These are phyloP conservation scores for Idaea dimidiata DNA, from an alignment of 2,888 invertebrate genomes.

Conservation along the genomic window DNA sequence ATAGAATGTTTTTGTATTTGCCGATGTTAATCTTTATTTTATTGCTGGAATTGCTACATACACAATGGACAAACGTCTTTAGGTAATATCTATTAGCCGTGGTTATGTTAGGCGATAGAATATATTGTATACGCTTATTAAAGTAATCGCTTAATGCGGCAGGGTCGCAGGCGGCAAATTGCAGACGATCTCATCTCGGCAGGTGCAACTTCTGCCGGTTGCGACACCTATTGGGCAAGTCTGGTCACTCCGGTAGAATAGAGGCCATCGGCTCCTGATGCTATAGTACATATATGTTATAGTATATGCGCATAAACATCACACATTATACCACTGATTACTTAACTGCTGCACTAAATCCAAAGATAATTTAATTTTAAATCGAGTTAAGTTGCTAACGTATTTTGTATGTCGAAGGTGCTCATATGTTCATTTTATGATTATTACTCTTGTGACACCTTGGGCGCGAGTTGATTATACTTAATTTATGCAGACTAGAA, in stretches of 20 bases:
- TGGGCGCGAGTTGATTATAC: slow-evolving; percentile 34
- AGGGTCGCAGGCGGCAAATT: slow-evolving; percentile 43
- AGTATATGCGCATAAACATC: slow-evolving; percentile 70
- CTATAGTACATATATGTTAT: too few relatives aligned
- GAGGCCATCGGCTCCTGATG: slow-evolving; percentile 66
- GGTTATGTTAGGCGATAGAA: slow-evolving; percentile 2
- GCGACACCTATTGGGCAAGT: slow-evolving; percentile 76
- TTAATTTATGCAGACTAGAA: slow-evolving; percentile 45
- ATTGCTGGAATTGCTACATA: slow-evolving; percentile 2
- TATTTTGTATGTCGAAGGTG: slow-evolving; percentile 40
- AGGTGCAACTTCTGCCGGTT: slow-evolving; percentile 75
- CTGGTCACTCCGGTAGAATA: slow-evolving; percentile 42
- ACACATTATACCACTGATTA: slow-evolving; percentile 66
- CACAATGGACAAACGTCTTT: not conserved
- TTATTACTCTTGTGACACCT: slow-evolving; percentile 39
- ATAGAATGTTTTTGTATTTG: not conserved
- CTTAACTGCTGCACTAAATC: slow-evolving; percentile 71
- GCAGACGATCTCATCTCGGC: slow-evolving; percentile 68
- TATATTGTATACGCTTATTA: slow-evolving; percentile 9
- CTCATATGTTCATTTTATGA: slow-evolving; percentile 30
- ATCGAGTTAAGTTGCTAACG: slow-evolving; percentile 51
- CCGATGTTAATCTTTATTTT: not conserved
- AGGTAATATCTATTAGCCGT: slow-evolving; percentile 1
- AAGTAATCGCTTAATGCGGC: slow-evolving; percentile 39
- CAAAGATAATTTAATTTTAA: slow-evolving; percentile 51